Evolutionary conservation across 2,888 invertebrate species (phyloP).

Genomic region (Tiliacea citrago): DNA sequence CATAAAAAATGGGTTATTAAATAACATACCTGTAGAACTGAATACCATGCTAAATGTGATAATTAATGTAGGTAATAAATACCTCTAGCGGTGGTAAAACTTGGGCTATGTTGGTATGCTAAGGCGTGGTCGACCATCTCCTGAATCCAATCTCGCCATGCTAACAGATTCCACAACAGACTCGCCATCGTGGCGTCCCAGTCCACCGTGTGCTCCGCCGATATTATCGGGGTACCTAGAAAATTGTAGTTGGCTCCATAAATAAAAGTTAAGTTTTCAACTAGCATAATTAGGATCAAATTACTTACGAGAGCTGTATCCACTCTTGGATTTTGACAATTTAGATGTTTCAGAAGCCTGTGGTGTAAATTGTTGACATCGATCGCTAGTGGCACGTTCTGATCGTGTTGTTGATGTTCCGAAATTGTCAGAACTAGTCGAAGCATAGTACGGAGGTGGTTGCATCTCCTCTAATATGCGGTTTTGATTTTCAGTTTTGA

Average conservation of each 20-base stretch:
- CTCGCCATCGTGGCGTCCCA: constrained; percentile 87
- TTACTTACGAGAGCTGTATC: constrained; percentile 74
- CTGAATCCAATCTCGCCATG: constrained; percentile 86
- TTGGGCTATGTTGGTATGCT: constrained; percentile 62
- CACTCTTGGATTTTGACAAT: constrained; percentile 56
- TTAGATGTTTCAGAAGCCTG: constrained; percentile 41
- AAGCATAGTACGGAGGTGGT: constrained; percentile 56
- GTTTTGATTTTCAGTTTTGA: constrained; percentile 3
- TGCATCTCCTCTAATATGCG: constrained; percentile 20
- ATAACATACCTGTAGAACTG: neutral
- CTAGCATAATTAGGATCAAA: neutral
- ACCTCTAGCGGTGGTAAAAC: constrained; percentile 61
- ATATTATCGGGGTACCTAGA: constrained; percentile 78
- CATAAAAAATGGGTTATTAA: neutral
- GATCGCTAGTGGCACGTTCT: neutral
- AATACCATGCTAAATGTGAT: neutral
- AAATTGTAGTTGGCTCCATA: neutral
- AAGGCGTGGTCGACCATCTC: constrained; percentile 80
- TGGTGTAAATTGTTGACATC: constrained; percentile 67
- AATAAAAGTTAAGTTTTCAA: neutral
- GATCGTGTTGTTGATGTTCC: constrained; percentile 21
- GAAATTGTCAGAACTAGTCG: constrained; percentile 50
- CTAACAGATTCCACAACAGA: constrained; percentile 85
- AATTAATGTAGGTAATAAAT: constrained; percentile 7
- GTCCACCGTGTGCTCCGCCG: constrained; percentile 83